Percentiles rank a stretch among this genome's conserved stretches.
Conservation (phyloP, 2,888 invertebrate genomes). For the Metallyticus violacea region DNA sequence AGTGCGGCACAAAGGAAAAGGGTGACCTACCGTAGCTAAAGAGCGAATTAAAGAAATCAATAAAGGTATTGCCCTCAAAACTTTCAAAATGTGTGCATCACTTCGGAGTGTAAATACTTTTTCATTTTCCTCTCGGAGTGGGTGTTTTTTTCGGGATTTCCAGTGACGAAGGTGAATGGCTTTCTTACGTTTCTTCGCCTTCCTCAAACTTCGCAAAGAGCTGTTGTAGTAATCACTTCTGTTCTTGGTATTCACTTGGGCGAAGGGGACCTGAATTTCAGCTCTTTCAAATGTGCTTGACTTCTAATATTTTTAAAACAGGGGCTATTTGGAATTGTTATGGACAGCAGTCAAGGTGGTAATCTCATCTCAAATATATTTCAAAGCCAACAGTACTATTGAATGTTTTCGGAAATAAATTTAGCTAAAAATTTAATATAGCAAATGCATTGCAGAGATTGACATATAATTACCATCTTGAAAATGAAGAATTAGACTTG, state of each 20-base stretch:
- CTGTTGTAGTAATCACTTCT: neutral
- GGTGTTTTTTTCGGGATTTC: neutral
- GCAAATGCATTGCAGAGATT: too few relatives aligned
- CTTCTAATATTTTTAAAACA: too few relatives aligned
- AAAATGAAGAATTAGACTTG: too few relatives aligned
- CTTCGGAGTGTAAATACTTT: neutral
- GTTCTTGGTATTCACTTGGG: neutral
- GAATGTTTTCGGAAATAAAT: too few relatives aligned
- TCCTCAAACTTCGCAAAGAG: neutral
- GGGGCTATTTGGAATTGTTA: too few relatives aligned
- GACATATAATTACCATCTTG: too few relatives aligned
- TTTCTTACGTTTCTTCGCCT: neutral
- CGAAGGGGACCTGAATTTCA: neutral
- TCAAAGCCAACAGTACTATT: too few relatives aligned
- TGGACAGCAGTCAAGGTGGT: too few relatives aligned
- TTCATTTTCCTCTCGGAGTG: neutral
- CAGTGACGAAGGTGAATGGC: neutral
- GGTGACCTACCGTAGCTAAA: neutral
- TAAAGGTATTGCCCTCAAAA: neutral
- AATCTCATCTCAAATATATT: too few relatives aligned
- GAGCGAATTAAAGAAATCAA: neutral
- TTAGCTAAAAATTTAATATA: too few relatives aligned
- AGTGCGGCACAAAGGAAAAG: neutral
- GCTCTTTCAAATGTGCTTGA: too few relatives aligned
- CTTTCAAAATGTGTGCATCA: neutral